Evolutionary conservation across 30 jellyfish, hydroid and myxozoan species (phyloP).

Genomic region (Aurelia sp.): DNA sequence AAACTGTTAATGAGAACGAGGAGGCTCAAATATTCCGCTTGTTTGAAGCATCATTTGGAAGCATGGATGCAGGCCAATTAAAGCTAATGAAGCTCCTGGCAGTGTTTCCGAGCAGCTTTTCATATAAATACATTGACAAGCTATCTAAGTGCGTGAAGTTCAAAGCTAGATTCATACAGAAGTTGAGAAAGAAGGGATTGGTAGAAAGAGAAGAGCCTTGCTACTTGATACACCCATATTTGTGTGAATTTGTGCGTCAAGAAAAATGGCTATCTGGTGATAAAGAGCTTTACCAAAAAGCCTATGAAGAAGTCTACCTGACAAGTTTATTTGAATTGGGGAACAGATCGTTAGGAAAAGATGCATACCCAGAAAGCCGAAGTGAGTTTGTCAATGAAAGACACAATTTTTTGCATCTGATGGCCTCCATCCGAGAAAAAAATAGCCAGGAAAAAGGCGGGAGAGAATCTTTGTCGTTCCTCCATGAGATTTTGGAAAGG

Average conservation of each 20-base stretch:
- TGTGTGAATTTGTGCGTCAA: background rate
- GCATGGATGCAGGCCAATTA: background rate
- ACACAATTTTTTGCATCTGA: constrained; percentile 12
- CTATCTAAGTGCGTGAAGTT: background rate
- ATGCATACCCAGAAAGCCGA: background rate
- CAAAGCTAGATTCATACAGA: background rate
- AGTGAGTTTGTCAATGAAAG: constrained; percentile 14
- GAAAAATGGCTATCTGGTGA: constrained; percentile 1
- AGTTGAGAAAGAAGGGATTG: background rate
- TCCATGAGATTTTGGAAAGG: background rate
- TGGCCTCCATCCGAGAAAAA: background rate
- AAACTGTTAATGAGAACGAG: constrained; percentile 3
- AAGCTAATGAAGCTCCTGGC: constrained; percentile 23
- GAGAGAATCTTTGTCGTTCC: background rate
- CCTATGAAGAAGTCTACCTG: background rate
- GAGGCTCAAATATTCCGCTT: background rate
- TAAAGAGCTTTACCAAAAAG: background rate
- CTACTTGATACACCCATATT: constrained; percentile 25
- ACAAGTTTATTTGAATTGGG: constrained; percentile 9
- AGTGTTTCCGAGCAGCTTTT: constrained; percentile 44
- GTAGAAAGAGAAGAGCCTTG: background rate
- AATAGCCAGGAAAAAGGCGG: too few species aligned
- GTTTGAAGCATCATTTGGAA: constrained; percentile 1
- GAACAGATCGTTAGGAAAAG: constrained; percentile 18
- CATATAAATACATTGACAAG: constrained; percentile 12